These are phyloP conservation scores for Gymnocypris eckloni DNA, from an alignment of 2,797 vertebrate genomes.

Conservation along the genomic window DNA sequence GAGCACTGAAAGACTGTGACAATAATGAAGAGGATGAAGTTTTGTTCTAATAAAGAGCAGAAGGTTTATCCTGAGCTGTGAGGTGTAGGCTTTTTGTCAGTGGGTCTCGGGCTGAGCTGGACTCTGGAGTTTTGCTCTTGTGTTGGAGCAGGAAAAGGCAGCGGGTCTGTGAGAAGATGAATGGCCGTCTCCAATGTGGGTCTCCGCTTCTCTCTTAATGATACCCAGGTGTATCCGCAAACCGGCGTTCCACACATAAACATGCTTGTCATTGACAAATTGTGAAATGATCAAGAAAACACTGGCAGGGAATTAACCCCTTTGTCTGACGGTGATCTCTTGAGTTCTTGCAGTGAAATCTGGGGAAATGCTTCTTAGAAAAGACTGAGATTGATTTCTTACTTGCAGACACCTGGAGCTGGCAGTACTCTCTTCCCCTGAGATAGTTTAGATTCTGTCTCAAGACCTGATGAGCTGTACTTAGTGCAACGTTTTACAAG, in stretches of 20 bases:
- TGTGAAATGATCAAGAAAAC: constrained; percentile 21
- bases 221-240: constrained; percentile 40
- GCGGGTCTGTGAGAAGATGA: constrained; percentile 31
- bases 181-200: constrained; percentile 21
- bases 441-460: constrained; percentile 20
- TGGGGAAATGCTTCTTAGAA: constrained; percentile 2
- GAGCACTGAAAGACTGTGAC: constrained; percentile 29
- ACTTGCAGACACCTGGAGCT: constrained; percentile 2
- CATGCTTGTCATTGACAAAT: neutral
- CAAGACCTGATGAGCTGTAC: neutral
- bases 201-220: constrained; percentile 36
- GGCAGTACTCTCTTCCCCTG: neutral
- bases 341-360: constrained; percentile 21
- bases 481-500: neutral
- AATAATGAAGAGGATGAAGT: constrained; percentile 38
- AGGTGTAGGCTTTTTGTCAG: constrained; percentile 23
- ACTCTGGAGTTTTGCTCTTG: constrained; percentile 7
- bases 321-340: constrained; percentile 21
- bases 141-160: constrained; percentile 21
- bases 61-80: constrained; percentile 26
- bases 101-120: constrained; percentile 12
- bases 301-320: constrained; percentile 26
- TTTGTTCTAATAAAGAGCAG: constrained; percentile 35
- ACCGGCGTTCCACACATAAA: neutral
- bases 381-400: constrained; percentile 23